Conservation (phyloP, 2,888 invertebrate genomes). For the Drosophila diplacantha region DNA sequence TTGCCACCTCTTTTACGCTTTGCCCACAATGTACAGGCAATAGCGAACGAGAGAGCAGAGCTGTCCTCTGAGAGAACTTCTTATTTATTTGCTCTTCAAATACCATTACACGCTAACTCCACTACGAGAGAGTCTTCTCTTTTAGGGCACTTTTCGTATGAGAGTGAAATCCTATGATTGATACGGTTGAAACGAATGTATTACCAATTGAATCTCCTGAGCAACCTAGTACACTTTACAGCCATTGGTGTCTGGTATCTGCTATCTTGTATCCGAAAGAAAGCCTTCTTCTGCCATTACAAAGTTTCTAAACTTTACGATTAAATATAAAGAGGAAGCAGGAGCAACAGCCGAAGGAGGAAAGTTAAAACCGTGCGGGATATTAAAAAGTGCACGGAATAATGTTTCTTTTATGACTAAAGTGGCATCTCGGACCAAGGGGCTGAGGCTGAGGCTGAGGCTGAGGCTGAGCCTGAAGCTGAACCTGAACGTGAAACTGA, state of each 20-base stretch:
- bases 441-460: constrained; percentile 15
- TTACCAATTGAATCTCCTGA: not conserved
- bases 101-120: not conserved
- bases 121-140: too few relatives aligned
- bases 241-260: not conserved
- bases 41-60: not conserved
- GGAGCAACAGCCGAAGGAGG: constrained; percentile 21
- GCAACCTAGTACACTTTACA: not conserved
- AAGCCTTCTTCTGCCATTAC: constrained; percentile 54
- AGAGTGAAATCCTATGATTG: not conserved
- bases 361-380: constrained; percentile 75
- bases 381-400: constrained; percentile 77
- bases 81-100: not conserved
- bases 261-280: not conserved
- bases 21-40: too few relatives aligned
- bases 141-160: not conserved
- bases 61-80: not conserved
- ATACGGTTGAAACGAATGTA: not conserved
- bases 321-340: constrained; percentile 67
- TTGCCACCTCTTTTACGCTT: too few relatives aligned
- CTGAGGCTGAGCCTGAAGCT: not conserved
- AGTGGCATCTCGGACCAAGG: constrained; percentile 55
- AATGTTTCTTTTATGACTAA: constrained; percentile 72
- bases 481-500: not conserved
- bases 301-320: constrained; percentile 77